Conservation (phyloP, 2,888 invertebrate genomes). For the Eudemis profundana region DNA sequence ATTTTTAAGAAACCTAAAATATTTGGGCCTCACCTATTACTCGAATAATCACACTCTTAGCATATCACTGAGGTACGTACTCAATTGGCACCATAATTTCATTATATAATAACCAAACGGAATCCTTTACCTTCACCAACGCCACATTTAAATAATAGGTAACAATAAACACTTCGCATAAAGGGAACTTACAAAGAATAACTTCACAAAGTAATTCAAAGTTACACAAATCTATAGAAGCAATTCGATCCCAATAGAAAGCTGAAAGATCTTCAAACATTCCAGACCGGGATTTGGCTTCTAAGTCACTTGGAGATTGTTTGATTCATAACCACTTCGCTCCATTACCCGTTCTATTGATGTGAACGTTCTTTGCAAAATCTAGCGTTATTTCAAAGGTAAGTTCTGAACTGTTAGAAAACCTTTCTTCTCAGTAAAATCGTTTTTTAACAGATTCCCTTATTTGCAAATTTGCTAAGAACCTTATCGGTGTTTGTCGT, state of each 20-base stretch:
- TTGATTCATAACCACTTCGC: slow-evolving; percentile 45
- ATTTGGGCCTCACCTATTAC: too few species aligned
- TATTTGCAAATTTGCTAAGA: too few species aligned
- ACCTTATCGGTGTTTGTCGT: too few species aligned
- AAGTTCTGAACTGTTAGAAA: background rate
- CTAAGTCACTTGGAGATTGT: slow-evolving; percentile 54
- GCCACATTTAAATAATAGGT: slow-evolving; percentile 4
- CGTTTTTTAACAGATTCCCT: background rate
- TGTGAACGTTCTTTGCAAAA: slow-evolving; percentile 43
- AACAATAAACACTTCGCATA: slow-evolving; percentile 6
- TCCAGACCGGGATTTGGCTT: slow-evolving; percentile 50
- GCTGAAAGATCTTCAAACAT: slow-evolving; percentile 49
- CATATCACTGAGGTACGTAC: too few species aligned
- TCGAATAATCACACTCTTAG: too few species aligned
- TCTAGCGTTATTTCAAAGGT: slow-evolving; percentile 7
- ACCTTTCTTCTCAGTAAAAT: background rate
- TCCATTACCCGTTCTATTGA: slow-evolving; percentile 46
- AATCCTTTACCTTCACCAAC: background rate
- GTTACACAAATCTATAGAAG: slow-evolving; percentile 23
- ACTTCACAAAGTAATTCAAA: slow-evolving; percentile 28
- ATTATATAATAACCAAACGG: background rate
- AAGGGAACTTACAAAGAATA: slow-evolving; percentile 21
- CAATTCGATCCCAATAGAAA: slow-evolving; percentile 33
- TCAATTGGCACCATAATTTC: too few species aligned
- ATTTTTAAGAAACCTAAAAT: too few species aligned